Base-by-base conservation (phyloP, 2,113 vertebrate species). In the Bufo bufo region DNA sequence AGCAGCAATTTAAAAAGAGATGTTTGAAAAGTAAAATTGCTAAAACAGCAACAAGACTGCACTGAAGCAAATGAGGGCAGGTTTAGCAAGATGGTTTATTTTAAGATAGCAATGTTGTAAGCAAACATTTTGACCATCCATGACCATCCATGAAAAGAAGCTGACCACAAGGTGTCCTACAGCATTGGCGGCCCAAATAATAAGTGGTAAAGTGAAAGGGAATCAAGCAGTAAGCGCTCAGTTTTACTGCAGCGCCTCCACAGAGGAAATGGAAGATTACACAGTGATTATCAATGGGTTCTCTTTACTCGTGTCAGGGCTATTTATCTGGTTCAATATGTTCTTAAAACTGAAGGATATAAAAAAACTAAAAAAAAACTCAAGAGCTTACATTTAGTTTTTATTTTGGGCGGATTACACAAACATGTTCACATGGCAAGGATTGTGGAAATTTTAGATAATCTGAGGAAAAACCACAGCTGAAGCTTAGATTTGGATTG, bases 1-100 rank as follows among this genome's bases (percentile, higher is more conserved):
- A 75, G 84, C 84, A 85, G 75, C 66, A 75, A 85, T 75, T 85
- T 75, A 58, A 47, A 75, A 85, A 58, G 84, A 72, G 54, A 85
- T 59, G 69, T 59, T 45, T 59, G 84, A 85, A 85, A 75, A 74
- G 71, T 85, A 85, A 74, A 85, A 85, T 74, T 75, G 50, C 84
- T 75, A 84, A 84, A 84, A 84, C 82, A 84, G 82, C 82, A 84
- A 69, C 63, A 50, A 69, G 49, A 12, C 59, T 69, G 82, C 47
- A 84, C 11, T 71, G 82, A 84, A 84, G 63, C 82, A 71, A 84
- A 84, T 54, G 82, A 84, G 82, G 82, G 12, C 82, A 71, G 16
- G 61, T 11, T 19, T 66, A 84, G 47, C 16, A 33, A 81, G 23
- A 43, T 45, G 56, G 17, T 61, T 19, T 45, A 23, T 3, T 45